Evolutionary conservation across 2,888 invertebrate species (phyloP).

Genomic region (Tridacna gigas): DNA sequence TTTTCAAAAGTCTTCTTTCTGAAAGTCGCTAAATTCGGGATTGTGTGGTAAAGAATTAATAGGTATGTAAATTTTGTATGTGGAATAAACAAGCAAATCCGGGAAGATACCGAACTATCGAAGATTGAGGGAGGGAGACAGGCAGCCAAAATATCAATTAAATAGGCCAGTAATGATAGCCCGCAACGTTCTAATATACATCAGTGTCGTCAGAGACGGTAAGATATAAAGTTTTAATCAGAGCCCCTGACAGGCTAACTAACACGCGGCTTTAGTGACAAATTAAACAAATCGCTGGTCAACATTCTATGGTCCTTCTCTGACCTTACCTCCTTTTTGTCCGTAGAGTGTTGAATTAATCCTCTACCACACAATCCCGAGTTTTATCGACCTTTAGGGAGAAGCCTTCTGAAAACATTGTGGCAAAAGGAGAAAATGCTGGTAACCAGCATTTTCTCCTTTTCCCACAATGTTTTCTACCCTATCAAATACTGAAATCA

Average conservation of each 20-base stretch:
- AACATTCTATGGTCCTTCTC: no score
- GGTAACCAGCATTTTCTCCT: no score
- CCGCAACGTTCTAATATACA: neutral
- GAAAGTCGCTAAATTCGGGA: no score
- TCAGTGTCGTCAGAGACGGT: neutral
- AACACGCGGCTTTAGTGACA: constrained; percentile 10
- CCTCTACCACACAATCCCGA: no score
- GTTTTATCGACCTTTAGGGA: no score
- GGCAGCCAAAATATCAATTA: neutral
- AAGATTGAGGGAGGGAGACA: neutral
- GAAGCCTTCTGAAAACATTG: no score
- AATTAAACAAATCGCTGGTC: constrained; percentile 1
- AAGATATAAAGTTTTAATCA: neutral
- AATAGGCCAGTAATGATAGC: constrained; percentile 1
- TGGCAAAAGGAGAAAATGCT: no score
- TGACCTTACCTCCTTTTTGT: neutral
- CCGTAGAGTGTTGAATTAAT: neutral
- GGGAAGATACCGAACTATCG: neutral
- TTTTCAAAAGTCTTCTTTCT: no score
- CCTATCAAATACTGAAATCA: no score
- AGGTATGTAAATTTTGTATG: no score
- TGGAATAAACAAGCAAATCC: neutral
- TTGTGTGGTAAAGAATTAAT: no score
- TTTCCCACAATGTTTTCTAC: no score
- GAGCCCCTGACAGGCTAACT: constrained; percentile 4